Conservation (phyloP, 2,888 invertebrate species). For the Drepana falcataria region DNA sequence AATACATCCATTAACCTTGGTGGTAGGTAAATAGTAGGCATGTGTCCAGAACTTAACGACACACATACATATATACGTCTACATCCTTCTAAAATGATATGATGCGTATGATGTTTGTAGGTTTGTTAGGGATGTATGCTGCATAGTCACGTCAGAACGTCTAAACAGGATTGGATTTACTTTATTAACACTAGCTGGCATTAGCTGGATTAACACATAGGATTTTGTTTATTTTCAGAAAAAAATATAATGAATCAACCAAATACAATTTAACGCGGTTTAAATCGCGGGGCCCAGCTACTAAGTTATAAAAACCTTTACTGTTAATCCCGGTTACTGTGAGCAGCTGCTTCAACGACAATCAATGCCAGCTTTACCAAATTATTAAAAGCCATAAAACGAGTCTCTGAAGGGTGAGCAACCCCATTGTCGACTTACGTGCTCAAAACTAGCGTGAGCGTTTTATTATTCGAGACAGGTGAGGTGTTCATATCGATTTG, state of each 20-base stretch:
- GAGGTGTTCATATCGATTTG: conserved; percentile 55
- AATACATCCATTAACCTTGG: conserved; percentile 9
- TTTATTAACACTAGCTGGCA: too few species aligned
- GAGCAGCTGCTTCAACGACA: conserved; percentile 69
- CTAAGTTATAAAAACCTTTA: conserved; percentile 47
- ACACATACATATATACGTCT: too few species aligned
- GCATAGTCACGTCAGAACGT: too few species aligned
- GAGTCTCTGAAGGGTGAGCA: conserved; percentile 72
- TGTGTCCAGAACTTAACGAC: conserved; percentile 6
- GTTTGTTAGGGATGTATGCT: too few species aligned
- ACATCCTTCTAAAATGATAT: too few species aligned
- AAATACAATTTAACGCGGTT: too few species aligned
- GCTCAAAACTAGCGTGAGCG: conserved; percentile 60
- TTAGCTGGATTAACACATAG: too few species aligned
- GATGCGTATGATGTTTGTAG: too few species aligned
- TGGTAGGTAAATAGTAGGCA: conserved; percentile 23
- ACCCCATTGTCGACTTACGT: conserved; percentile 65
- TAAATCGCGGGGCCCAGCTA: too few species aligned
- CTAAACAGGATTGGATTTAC: too few species aligned
- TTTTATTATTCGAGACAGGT: conserved; percentile 66
- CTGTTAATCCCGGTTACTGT: conserved; percentile 56
- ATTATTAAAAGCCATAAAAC: conserved; percentile 78
- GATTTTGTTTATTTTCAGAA: too few species aligned
- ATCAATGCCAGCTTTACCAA: conserved; percentile 73
- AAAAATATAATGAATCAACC: too few species aligned